A percentile compares a stretch with the other conserved stretches of the same genome.
These are phyloP conservation scores for Platysteira castanea DNA, from an alignment of 2,113 vertebrate genomes.

Conservation along the genomic window DNA sequence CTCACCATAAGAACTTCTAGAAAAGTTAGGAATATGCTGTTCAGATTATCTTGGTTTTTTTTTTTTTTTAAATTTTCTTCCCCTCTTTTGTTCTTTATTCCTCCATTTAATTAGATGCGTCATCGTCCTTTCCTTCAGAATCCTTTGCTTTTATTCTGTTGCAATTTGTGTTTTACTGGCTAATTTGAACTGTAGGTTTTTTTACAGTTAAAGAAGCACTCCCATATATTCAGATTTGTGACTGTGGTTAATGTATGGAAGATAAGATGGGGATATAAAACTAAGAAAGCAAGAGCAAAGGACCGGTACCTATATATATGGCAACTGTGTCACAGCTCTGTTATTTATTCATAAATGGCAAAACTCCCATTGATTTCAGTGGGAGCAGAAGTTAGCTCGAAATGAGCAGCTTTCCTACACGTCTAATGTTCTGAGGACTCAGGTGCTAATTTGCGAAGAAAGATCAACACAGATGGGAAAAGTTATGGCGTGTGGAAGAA, in stretches of 20 bases:
- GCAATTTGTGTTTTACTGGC: background rate
- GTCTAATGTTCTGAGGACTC: slow-evolving; percentile 40
- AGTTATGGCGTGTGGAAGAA: slow-evolving; percentile 43
- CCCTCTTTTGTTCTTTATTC: background rate
- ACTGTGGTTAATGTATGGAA: background rate
- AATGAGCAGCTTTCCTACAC: slow-evolving; percentile 41
- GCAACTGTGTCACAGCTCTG: background rate
- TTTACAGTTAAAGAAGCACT: background rate
- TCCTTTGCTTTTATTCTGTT: background rate
- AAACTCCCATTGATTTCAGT: slow-evolving; percentile 13
- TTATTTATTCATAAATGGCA: slow-evolving; percentile 32
- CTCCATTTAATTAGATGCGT: background rate
- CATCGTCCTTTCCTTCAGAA: background rate
- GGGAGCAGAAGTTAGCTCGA: slow-evolving; percentile 9
- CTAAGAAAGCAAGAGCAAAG: background rate
- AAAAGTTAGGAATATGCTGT: background rate
- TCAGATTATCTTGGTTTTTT: background rate
- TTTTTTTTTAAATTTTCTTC: background rate
- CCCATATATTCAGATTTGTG: background rate
- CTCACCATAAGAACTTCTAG: background rate
- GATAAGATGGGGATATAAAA: background rate
- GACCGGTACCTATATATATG: background rate
- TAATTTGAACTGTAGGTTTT: background rate
- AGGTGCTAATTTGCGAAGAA: slow-evolving; percentile 49
- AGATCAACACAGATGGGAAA: slow-evolving; percentile 64